Evolutionary conservation across 2,888 invertebrate species (phyloP).

Genomic region (Petrolisthes cinctipes): DNA sequence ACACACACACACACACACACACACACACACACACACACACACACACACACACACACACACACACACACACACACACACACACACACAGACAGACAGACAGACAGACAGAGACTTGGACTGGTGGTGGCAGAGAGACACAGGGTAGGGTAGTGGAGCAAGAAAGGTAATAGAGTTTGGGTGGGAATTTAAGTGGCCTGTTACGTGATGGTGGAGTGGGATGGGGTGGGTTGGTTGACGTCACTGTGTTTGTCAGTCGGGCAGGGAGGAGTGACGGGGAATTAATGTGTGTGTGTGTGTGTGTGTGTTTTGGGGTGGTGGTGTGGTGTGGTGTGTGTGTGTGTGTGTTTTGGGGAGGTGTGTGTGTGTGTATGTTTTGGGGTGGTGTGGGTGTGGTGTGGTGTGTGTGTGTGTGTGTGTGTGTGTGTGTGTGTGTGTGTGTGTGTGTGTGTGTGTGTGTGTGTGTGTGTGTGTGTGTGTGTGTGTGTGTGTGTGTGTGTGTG

Average conservation of each 20-base stretch:
- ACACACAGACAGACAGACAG: conserved; percentile 3
- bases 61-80: not conserved
- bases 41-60: conserved; percentile 6
- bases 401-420: conserved; percentile 10
- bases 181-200: not conserved
- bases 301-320: not conserved
- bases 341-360: not conserved
- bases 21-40: conserved; percentile 8
- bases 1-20: conserved; percentile 15
- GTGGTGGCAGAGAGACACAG: not conserved
- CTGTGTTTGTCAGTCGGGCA: not conserved
- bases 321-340: not conserved
- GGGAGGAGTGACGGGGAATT: not conserved
- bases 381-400: not conserved
- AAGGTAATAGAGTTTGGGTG: not conserved
- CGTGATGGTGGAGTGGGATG: not conserved
- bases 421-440: not conserved
- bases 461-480: not conserved
- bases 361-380: not conserved
- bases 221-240: not conserved
- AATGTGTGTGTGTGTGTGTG: not conserved
- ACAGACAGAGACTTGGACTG: not conserved
- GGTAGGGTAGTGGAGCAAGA: not conserved
- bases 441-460: not conserved
- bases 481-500: not conserved